Base-by-base conservation (phyloP, 2,888 invertebrate genomes). In the Tridacna gigas region DNA sequence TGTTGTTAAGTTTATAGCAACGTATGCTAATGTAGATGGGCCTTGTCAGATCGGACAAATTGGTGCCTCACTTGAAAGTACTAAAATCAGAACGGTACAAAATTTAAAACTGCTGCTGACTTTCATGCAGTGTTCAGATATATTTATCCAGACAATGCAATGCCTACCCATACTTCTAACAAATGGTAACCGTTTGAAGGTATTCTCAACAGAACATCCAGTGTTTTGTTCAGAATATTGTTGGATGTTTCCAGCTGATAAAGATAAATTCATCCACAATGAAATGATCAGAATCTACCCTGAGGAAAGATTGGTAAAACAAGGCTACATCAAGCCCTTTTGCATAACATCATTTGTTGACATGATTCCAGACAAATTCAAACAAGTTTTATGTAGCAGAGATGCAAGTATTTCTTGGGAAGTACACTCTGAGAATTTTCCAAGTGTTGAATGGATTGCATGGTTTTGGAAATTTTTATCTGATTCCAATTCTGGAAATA, bases 381-480 rank as follows among this genome's bases (percentile, higher is more conserved):
- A 77, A 28, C 22, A 26, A 0, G 20, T 0, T 28, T n/a, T 56
- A 0, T n/a, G 51, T 48, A 26, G 37, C 20, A 37, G 18, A 56
- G 47, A 56, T 48, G 20, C n/a, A 67, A 47, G 26, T 9, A 22
- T 69, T 12, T 12, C 12, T 18, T 77, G 77, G 77, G 22, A 67
- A 0, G 12, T 22, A n/a, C 15, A 4, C 25, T 61, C 26, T 28
- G 45, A 37, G 2, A 37, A 3, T 4, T 37, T 74, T 13, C 60
- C 63, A n/a, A 28, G 61, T 18, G 22, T 22, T 20, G 9, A 61
- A 37, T 74, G 74, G 74, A 61, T 74, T 20, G n/a, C 22, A n/a
- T 45, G 45, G 22, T 74, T 74, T 74, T 74, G 63, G 60, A 74
- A 74, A 61, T 74, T 74, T n/a, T 63, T 74, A 12, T 20, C 5